These are phyloP conservation scores for Hydropotes inermis DNA, from an alignment of 2,113 vertebrate genomes.

Conservation along the genomic window DNA sequence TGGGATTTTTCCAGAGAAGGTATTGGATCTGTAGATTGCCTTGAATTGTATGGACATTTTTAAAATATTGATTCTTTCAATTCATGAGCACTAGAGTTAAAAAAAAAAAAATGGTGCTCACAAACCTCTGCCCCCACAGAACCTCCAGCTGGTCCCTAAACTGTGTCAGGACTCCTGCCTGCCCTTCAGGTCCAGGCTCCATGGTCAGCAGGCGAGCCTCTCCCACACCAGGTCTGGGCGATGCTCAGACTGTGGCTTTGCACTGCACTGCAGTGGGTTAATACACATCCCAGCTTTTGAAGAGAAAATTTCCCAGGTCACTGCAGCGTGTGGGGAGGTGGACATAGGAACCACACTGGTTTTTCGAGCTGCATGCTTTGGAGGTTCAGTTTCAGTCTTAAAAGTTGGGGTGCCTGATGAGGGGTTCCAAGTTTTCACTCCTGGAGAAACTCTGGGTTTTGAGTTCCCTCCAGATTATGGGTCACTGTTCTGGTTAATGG, in stretches of 20 bases:
- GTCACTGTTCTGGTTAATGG: background rate
- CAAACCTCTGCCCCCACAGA: background rate
- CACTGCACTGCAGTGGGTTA: rapidly evolving
- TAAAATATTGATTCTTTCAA: background rate
- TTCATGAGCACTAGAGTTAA: background rate
- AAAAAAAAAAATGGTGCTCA: background rate
- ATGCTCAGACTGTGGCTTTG: no score
- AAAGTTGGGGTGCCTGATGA: no score
- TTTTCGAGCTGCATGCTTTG: background rate
- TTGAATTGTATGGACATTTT: background rate
- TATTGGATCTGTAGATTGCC: background rate
- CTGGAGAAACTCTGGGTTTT: background rate
- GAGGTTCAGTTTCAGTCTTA: background rate
- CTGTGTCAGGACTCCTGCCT: background rate
- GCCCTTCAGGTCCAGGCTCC: background rate
- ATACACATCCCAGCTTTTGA: no score
- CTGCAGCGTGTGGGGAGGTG: background rate
- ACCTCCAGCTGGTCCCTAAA: background rate
- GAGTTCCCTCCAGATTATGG: background rate
- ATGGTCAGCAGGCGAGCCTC: background rate
- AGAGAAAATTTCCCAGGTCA: background rate
- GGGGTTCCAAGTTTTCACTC: background rate
- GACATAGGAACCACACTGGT: no score
- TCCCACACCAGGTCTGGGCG: background rate
- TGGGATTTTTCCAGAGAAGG: background rate